These are phyloP conservation scores for Trilocha varians DNA, from an alignment of 2,888 invertebrate genomes.

Conservation along the genomic window DNA sequence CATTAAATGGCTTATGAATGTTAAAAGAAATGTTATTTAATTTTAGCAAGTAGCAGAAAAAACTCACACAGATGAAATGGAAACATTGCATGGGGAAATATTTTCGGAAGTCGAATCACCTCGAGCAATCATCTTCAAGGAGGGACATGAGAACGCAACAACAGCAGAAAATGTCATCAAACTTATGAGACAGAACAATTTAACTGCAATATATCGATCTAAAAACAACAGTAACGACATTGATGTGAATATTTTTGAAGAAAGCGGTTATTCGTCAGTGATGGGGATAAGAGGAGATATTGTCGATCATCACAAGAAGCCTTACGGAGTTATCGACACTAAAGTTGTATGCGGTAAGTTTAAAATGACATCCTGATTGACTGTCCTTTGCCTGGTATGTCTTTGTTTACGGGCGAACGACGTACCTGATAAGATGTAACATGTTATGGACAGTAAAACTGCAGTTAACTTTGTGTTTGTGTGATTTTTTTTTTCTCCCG, in stretches of 20 bases:
- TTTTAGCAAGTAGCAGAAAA: constrained; percentile 52
- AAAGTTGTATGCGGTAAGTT: constrained; percentile 64
- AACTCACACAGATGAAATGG: constrained; percentile 47
- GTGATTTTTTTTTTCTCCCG: too few species aligned
- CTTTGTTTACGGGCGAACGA: too few species aligned
- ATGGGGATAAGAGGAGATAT: constrained; percentile 56
- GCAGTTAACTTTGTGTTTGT: too few species aligned
- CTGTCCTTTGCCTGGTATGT: too few species aligned
- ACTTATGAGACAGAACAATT: constrained; percentile 56
- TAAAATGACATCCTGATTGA: background rate
- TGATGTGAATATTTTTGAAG: constrained; percentile 32
- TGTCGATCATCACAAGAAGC: constrained; percentile 29
- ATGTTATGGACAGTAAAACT: too few species aligned
- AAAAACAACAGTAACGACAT: constrained; percentile 23
- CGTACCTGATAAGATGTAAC: too few species aligned
- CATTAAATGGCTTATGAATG: background rate
- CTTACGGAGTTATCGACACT: constrained; percentile 72
- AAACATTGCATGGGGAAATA: constrained; percentile 40
- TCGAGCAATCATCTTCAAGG: constrained; percentile 46
- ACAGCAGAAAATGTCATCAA: constrained; percentile 44
- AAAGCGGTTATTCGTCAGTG: constrained; percentile 42
- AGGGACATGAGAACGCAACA: constrained; percentile 51
- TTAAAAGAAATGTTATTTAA: background rate
- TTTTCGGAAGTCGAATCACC: constrained; percentile 53
- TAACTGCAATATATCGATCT: constrained; percentile 37